Evolutionary conservation across 1,140 invertebrate genomes (phyloP), one percentile per base, ranked within the genome.

Genomic region (Grapholita molesta): DNA sequence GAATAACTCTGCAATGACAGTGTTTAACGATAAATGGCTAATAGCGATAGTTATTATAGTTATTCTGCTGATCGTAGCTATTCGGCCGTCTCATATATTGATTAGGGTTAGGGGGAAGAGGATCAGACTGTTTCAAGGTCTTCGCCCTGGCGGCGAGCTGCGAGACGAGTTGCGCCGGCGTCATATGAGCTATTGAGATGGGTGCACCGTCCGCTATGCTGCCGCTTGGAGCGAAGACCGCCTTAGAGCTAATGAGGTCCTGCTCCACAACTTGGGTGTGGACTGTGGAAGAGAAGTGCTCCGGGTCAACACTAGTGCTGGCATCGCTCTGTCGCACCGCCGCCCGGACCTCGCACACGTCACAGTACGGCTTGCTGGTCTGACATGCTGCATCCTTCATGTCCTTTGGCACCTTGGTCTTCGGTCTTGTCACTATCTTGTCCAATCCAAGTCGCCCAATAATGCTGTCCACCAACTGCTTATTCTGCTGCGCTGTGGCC

Each of bases 201-300:
- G 83, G 78, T 48, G 81, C 83, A 38, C 81, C 75, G 18, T 80
- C 80, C 1, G 74, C 68, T 23, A 77, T 69, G 67, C 85, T 82
- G 7, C 88, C 89, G 18, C 74, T 83, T 0, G 88, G 83, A 35
- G 85, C 88, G 71, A 90, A 91, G 33, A 90, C 72, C 33, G 86
- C 66, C 64, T 88, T 88, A 9, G 87, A 90, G 73, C 68, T 90
- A 5, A 84, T 68, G n/a, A 91, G 73, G 75, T 90, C 88, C 32
- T 88, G 74, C n/a, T 91, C 89, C 5, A 86, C 72, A n/a, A 91
- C 89, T 74, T 91, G 89, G 12, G 88, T 90, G 61, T 91, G 86
- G 11, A 85, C 79, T 0, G 85, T 73, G 0, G 76, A 68, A 21
- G 72, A 74, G 64, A 90, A 83, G 30, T 84, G 61, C 23, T 86